Evolutionary conservation across 2,113 vertebrate genomes (phyloP).

Genomic region (Ictalurus furcatus): DNA sequence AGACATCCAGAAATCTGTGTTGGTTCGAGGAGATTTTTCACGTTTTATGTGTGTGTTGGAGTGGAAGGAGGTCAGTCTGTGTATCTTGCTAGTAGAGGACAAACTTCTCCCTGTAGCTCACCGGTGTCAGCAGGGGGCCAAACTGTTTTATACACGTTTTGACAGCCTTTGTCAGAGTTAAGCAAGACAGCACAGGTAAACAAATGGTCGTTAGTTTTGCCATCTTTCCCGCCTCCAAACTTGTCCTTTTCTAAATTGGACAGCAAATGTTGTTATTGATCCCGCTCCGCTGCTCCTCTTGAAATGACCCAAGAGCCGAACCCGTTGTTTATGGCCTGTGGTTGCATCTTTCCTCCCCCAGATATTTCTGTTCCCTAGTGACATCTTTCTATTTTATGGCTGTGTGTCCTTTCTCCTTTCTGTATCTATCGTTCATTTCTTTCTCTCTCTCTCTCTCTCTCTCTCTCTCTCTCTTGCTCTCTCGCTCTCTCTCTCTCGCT

Average conservation of each 20-base stretch:
- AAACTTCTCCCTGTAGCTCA: slow-evolving; percentile 37
- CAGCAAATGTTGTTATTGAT: slow-evolving; percentile 97
- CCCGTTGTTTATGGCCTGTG: slow-evolving; percentile 83
- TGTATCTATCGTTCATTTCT: slow-evolving; percentile 79
- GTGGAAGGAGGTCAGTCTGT: slow-evolving; percentile 5
- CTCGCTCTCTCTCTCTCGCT: not conserved
- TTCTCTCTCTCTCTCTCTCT: slow-evolving; percentile 37
- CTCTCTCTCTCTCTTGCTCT: slow-evolving; percentile 66
- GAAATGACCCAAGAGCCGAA: slow-evolving; percentile 72
- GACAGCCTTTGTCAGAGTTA: slow-evolving; percentile 92
- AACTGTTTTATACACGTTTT: slow-evolving; percentile 82
- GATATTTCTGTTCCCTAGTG: slow-evolving; percentile 20
- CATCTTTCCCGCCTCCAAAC: slow-evolving; percentile 79
- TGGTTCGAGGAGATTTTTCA: slow-evolving; percentile 5
- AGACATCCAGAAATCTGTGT: not conserved
- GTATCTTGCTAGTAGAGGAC: slow-evolving; percentile 22
- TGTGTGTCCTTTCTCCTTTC: slow-evolving; percentile 81
- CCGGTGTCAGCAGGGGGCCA: slow-evolving; percentile 50
- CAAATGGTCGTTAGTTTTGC: slow-evolving; percentile 91
- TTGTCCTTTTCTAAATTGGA: slow-evolving; percentile 97
- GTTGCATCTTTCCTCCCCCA: slow-evolving; percentile 74
- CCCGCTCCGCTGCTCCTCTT: slow-evolving; percentile 70
- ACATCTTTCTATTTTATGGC: slow-evolving; percentile 59
- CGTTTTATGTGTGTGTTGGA: not conserved
- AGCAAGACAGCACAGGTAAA: slow-evolving; percentile 87